Conservation (phyloP, 2,113 vertebrate genomes). For the Laticauda laticaudata region DNA sequence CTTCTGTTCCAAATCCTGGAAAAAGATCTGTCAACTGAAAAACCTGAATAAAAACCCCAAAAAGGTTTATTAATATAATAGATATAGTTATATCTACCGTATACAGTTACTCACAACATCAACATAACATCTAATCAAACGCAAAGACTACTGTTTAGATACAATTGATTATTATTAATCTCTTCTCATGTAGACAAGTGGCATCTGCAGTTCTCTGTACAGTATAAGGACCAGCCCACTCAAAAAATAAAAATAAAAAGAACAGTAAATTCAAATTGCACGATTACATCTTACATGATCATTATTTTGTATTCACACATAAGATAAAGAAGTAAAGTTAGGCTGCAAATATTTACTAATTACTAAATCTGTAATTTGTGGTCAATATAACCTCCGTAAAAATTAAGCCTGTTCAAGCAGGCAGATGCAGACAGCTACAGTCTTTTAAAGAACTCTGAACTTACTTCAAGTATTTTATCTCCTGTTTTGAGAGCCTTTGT, state of each 20-base stretch:
- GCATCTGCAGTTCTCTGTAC: background rate
- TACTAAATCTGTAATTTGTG: background rate
- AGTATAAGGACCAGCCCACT: background rate
- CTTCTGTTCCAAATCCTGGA: background rate
- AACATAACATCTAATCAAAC: background rate
- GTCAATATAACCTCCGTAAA: conserved; percentile 19
- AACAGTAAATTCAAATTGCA: background rate
- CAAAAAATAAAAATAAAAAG: background rate
- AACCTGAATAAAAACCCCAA: background rate
- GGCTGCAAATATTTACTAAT: background rate
- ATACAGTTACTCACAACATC: background rate
- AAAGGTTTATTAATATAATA: background rate
- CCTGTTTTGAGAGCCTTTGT: conserved; percentile 87
- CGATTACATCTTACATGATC: background rate
- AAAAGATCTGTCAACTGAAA: background rate
- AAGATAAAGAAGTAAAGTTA: background rate
- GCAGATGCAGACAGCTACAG: conserved; percentile 6
- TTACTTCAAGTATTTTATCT: conserved; percentile 97
- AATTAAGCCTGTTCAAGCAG: background rate
- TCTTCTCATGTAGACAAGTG: background rate
- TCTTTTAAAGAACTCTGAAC: conserved; percentile 42
- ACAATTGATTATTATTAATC: background rate
- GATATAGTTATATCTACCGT: background rate
- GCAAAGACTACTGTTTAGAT: background rate
- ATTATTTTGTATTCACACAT: background rate